Conservation (phyloP, 2,888 invertebrate species). For the Agrypnus murinus region DNA sequence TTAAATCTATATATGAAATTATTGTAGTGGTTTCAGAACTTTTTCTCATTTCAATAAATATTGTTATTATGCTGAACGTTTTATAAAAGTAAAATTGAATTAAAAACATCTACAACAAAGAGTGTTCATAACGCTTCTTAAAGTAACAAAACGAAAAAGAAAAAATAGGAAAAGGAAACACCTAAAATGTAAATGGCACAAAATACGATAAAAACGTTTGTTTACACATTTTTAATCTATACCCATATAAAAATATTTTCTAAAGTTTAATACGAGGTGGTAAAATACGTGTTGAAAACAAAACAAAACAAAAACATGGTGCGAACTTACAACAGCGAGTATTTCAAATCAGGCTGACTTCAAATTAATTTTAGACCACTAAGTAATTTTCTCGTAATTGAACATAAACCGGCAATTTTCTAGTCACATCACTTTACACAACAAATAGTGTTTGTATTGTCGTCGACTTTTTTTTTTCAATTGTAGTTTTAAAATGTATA, state of each 20-base stretch:
- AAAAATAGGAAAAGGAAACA: conserved; percentile 25
- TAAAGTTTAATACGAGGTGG: conserved; percentile 38
- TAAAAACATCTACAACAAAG: conserved; percentile 25
- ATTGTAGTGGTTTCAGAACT: conserved; percentile 28
- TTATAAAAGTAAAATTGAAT: conserved; percentile 22
- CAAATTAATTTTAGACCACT: conserved; percentile 54
- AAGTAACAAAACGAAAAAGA: conserved; percentile 28
- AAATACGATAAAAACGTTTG: conserved; percentile 44
- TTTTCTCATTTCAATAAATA: conserved; percentile 6
- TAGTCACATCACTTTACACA: conserved; percentile 56
- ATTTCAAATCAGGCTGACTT: conserved; percentile 57
- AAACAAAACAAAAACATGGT: conserved; percentile 17
- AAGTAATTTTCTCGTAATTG: conserved; percentile 47
- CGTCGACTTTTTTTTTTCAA: conserved; percentile 64
- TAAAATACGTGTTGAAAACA: conserved; percentile 6
- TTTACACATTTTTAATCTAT: conserved; percentile 32
- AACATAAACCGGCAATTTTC: conserved; percentile 52
- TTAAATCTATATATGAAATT: too few relatives aligned
- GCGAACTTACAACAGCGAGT: conserved; percentile 58
- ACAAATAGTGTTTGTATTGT: conserved; percentile 62
- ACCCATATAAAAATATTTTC: conserved; percentile 51
- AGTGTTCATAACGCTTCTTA: conserved; percentile 16
- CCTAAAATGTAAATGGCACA: conserved; percentile 51
- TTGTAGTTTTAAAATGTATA: conserved; percentile 37
- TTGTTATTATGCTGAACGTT: conserved; percentile 5